These are phyloP conservation scores for Falco naumanni DNA, from an alignment of 2,797 vertebrate genomes.

Conservation along the genomic window DNA sequence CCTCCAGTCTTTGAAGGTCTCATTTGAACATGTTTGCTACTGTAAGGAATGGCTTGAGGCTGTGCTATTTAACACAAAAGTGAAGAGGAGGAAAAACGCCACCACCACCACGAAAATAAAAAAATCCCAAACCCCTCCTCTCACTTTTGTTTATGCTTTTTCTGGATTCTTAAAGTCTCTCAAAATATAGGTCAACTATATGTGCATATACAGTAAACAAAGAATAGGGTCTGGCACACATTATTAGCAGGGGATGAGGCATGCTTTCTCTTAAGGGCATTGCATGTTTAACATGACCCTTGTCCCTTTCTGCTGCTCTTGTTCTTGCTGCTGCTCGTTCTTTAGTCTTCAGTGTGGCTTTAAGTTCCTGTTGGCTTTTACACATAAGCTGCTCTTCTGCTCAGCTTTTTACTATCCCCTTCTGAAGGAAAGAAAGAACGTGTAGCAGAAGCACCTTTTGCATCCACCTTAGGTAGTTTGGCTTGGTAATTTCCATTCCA, in stretches of 20 bases:
- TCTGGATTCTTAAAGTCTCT: background rate
- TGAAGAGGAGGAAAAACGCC: background rate
- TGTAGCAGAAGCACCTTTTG: background rate
- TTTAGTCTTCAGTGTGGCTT: background rate
- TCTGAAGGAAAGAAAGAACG: background rate
- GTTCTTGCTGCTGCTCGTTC: background rate
- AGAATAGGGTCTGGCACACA: background rate
- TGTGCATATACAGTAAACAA: background rate
- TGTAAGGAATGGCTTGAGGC: slow-evolving; percentile 39
- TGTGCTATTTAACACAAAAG: slow-evolving; percentile 22
- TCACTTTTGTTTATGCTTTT: background rate
- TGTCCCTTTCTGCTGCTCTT: background rate
- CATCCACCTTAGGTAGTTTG: accelerated
- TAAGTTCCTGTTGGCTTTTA: background rate
- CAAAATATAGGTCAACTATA: slow-evolving; percentile 25
- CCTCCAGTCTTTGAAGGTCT: slow-evolving; percentile 44
- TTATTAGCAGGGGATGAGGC: background rate
- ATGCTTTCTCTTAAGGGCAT: background rate
- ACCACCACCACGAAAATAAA: background rate
- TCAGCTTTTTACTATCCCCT: background rate
- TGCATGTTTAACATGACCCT: background rate
- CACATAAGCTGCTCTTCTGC: background rate
- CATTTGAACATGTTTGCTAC: slow-evolving; percentile 12
- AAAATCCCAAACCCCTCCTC: background rate
- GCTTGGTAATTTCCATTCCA: background rate